Percentiles rank a stretch among this genome's conserved stretches.
Conservation (phyloP, 2,113 vertebrate genomes). For the Monarcha castaneiventris region DNA sequence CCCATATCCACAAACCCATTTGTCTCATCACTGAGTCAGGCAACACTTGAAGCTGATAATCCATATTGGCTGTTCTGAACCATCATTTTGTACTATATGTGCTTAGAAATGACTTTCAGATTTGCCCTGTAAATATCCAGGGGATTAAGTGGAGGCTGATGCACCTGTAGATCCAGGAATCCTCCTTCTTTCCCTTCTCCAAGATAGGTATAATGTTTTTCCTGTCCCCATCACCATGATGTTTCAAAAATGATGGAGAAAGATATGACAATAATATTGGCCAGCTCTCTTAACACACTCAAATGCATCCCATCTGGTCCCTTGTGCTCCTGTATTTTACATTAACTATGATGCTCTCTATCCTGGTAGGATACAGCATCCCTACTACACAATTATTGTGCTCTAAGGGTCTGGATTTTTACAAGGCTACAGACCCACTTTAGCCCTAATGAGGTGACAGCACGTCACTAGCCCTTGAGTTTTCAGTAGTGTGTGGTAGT, state of each 20-base stretch:
- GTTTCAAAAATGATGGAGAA: neutral
- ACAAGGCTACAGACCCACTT: neutral
- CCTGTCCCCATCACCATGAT: rapidly evolving
- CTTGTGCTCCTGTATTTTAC: neutral
- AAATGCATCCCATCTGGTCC: neutral
- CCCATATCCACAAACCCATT: neutral
- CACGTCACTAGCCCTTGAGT: neutral
- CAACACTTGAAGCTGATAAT: neutral
- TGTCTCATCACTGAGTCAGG: neutral
- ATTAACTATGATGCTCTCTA: neutral
- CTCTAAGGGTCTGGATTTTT: neutral
- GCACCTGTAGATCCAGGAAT: neutral
- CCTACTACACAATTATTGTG: neutral
- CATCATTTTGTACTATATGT: neutral
- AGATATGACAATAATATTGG: neutral
- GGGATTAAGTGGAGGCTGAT: neutral
- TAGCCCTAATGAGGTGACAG: neutral
- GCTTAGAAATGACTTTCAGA: neutral
- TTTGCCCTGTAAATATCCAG: neutral
- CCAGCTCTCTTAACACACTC: neutral
- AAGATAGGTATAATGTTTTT: neutral
- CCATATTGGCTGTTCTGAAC: neutral
- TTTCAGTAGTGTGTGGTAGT: neutral
- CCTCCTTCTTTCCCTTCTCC: neutral
- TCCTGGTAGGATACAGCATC: neutral